These are phyloP conservation scores for Apis florea DNA, from an alignment of 1,140 invertebrate genomes.

Conservation along the genomic window DNA sequence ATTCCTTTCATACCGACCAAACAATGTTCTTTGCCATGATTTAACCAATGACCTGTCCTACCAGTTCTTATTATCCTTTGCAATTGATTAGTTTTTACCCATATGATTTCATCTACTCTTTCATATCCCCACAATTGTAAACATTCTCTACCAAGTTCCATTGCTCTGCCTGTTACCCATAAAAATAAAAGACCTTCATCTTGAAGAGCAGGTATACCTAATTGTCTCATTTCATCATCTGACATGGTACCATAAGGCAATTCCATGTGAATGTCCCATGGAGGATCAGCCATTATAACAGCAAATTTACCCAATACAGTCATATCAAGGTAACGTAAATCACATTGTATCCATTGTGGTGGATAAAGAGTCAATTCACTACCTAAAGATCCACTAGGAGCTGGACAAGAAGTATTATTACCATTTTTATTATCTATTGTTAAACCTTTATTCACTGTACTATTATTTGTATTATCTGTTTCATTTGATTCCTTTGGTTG, in stretches of 20 bases:
- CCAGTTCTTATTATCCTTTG: constrained; percentile 98
- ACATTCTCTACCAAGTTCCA: constrained; percentile 97
- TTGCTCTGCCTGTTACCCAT: constrained; percentile 98
- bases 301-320: constrained; percentile 95
- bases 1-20: constrained; percentile 97
- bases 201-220: constrained; percentile 91
- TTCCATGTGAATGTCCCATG: constrained; percentile 99
- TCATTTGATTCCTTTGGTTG: constrained; percentile 76
- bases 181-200: constrained; percentile 98
- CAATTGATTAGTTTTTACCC: constrained; percentile 99
- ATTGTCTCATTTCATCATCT: constrained; percentile 98
- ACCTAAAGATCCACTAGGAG: constrained; percentile 58
- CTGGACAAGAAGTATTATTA: constrained; percentile 61
- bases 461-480: constrained; percentile 46
- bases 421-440: constrained; percentile 60
- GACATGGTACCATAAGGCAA: constrained; percentile 99
- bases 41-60: constrained; percentile 98
- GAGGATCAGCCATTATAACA: constrained; percentile 97
- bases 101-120: constrained; percentile 97
- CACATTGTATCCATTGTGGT: constrained; percentile 98
- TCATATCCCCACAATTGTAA: constrained; percentile 97
- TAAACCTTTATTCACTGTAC: constrained; percentile 46
- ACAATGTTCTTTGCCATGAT: constrained; percentile 99
- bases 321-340: constrained; percentile 97
- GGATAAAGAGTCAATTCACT: constrained; percentile 86